Percentiles rank a stretch among this genome's conserved stretches.
These are phyloP conservation scores for Colossoma macropomum DNA, from an alignment of 2,113 vertebrate genomes.

Conservation along the genomic window DNA sequence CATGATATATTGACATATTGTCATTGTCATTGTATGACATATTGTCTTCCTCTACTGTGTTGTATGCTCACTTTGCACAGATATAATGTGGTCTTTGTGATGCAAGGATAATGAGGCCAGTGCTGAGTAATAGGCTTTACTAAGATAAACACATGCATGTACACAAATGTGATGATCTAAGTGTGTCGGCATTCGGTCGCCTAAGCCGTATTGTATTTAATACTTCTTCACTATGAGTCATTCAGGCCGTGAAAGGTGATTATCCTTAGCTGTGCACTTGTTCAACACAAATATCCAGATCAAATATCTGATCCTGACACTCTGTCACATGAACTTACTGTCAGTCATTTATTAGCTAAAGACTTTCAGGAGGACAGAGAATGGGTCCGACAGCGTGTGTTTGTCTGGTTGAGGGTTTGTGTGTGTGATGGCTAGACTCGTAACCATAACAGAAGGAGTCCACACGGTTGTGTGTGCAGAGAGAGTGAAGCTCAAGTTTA, in stretches of 20 bases:
- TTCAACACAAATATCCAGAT: slow-evolving; percentile 12
- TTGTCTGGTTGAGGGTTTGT: slow-evolving; percentile 14
- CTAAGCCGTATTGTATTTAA: not conserved
- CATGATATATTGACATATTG: no score
- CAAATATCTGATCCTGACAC: slow-evolving; percentile 4
- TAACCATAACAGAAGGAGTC: slow-evolving; percentile 66
- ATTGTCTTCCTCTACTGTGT: not conserved
- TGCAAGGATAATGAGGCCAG: not conserved
- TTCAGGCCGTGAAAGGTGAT: slow-evolving; percentile 8
- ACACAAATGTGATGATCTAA: not conserved
- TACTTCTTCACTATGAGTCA: slow-evolving; percentile 17
- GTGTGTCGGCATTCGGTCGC: not conserved
- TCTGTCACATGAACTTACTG: not conserved
- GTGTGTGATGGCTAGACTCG: slow-evolving; percentile 42
- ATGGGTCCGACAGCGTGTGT: slow-evolving; percentile 21
- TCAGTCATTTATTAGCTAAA: not conserved
- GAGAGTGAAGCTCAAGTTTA: slow-evolving; percentile 66
- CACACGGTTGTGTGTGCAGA: slow-evolving; percentile 38
- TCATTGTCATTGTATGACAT: no score
- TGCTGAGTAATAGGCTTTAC: not conserved
- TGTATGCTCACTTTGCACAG: not conserved
- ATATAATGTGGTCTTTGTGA: not conserved
- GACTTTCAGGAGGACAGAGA: not conserved
- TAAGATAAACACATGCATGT: not conserved
- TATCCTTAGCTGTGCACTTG: not conserved